Base-by-base conservation (phyloP, 1,140 invertebrate species). In the Oscheius sp. region DNA sequence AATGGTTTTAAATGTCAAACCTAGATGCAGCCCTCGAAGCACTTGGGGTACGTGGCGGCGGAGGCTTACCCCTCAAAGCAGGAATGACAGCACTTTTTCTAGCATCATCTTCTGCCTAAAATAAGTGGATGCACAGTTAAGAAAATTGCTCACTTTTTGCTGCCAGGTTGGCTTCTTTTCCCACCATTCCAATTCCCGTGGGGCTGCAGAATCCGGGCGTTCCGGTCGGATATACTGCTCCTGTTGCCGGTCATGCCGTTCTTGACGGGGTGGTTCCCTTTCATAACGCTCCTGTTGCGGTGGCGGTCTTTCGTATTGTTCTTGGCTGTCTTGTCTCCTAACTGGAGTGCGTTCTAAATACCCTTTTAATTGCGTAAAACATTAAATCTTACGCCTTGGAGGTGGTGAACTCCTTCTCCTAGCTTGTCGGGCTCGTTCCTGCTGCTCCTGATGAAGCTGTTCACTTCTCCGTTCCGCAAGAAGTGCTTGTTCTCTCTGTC, bases 121-220 rank as follows among this genome's bases (percentile, higher is more conserved):
- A 23, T 45, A 20, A 55, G 42, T 2, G 61, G 31, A 36, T 23
- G 1, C 15, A 13, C 38, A 69, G 2, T 59, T 34, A 38, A 42
- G 32, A 55, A 15, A 3, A 31, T 2, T 20, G 18, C 42, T 23
- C n/a, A 65, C 46, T 28, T 45, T 49, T n/a, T 49, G 59, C 28
- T 73, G 38, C 32, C 36, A 52, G 10, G 62, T 29, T 7, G 34
- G 61, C 35, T 64, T 63, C 58, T 65, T 73, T 31, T 73, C 61
- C 70, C 70, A 73, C 70, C 70, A 73, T 73, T 73, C 70, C 26
- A 38, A n/a, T 46, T 73, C 34, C 55, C 61, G 32, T 38, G 46
- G 61, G 28, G 28, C 59, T 26, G 36, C 34, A n/a, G 67, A 68
- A 58, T 68, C 67, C 29, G 46, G 49, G 38, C 67, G 26, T 29